phyloP scores from a whole-genome alignment of 2,888 invertebrate species.

The Tineola bisselliella region DNA sequence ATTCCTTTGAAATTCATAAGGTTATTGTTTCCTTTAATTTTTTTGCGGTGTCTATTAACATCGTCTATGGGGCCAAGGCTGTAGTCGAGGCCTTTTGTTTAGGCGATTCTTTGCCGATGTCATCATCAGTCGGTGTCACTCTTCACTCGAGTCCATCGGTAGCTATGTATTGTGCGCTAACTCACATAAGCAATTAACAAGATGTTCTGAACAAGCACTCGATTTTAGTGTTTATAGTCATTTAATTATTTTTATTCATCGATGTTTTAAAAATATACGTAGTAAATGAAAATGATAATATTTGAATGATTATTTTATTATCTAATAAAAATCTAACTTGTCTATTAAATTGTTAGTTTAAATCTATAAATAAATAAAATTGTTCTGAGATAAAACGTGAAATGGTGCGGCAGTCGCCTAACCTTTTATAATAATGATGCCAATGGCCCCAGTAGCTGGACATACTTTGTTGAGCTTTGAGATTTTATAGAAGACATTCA shows the following conservation, averaged over 20 bases:
- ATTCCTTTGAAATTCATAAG: constrained; percentile 11
- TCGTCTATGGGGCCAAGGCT: constrained; percentile 9
- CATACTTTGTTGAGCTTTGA: background rate
- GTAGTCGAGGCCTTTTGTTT: constrained; percentile 10
- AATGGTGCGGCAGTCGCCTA: background rate
- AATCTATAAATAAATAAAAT: background rate
- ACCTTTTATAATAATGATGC: background rate
- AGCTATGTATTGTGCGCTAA: background rate
- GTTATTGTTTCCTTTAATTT: constrained; percentile 12
- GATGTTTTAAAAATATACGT: too few relatives aligned
- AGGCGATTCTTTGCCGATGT: constrained; percentile 7
- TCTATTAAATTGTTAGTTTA: background rate
- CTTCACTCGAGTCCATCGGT: background rate
- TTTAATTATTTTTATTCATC: background rate
- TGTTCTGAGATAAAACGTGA: background rate
- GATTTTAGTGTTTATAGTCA: background rate
- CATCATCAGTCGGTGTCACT: constrained; percentile 8
- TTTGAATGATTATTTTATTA: too few relatives aligned
- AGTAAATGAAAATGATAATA: too few relatives aligned
- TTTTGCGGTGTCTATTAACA: constrained; percentile 4
- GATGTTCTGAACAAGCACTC: background rate
- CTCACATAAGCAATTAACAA: background rate
- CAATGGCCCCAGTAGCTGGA: background rate
- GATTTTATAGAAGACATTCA: too few relatives aligned
- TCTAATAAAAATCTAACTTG: background rate